phyloP scores from a whole-genome alignment of 2,113 vertebrate species.

The Carollia perspicillata region DNA sequence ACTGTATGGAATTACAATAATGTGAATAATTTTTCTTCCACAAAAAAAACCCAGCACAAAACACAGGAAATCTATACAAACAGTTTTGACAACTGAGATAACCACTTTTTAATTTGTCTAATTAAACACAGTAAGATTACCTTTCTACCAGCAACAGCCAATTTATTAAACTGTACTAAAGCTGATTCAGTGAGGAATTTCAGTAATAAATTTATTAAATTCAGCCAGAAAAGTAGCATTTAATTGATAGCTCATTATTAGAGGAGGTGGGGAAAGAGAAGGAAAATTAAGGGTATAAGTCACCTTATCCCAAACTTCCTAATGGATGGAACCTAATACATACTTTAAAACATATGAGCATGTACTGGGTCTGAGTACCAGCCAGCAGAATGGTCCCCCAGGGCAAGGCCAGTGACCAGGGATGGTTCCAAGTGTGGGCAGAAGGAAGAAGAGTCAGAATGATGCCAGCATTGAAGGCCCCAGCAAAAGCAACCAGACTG shows the following conservation, averaged over 20 bases:
- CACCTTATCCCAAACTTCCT: not conserved
- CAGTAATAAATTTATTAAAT: constrained; percentile 8
- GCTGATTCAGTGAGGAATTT: not conserved
- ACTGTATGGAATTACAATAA: constrained; percentile 64
- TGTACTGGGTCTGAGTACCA: not conserved
- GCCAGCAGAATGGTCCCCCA: not conserved
- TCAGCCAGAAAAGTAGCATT: not conserved
- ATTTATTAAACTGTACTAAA: constrained; percentile 20
- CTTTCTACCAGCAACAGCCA: constrained; percentile 17
- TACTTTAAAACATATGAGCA: not conserved
- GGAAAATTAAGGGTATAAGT: not conserved
- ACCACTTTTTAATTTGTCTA: constrained; percentile 45
- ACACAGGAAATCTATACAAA: constrained; percentile 49
- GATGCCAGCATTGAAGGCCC: not conserved
- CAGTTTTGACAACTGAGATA: constrained; percentile 1
- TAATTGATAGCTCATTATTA: constrained; percentile 24
- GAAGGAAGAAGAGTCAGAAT: not conserved
- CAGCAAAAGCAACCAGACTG: not conserved
- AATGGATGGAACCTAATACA: not conserved
- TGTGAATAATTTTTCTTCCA: constrained; percentile 57
- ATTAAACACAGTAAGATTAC: constrained; percentile 28
- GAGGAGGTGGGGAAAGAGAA: not conserved
- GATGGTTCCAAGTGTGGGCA: not conserved
- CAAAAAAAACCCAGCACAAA: constrained; percentile 8
- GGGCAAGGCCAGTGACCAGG: not conserved